Evolutionary conservation across 2,113 vertebrate genomes (phyloP).

Genomic region (Tachycineta bicolor): DNA sequence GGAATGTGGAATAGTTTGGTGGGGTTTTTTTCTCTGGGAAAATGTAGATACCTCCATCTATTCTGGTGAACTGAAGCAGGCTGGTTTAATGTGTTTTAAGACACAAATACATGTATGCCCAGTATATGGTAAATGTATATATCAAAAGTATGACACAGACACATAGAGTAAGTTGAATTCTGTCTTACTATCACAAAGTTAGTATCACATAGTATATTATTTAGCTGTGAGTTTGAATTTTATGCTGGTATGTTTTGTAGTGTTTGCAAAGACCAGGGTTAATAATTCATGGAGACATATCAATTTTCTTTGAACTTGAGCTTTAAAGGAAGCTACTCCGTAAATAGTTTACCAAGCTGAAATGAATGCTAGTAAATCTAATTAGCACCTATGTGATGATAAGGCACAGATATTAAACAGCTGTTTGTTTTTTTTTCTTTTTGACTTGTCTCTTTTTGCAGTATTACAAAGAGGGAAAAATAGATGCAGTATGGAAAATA

Average conservation of each 20-base stretch:
- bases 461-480: conserved; percentile 5
- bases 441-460: not conserved
- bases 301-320: conserved; percentile 47
- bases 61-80: not conserved
- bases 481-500: not conserved
- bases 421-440: not conserved
- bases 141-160: not conserved
- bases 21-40: not conserved
- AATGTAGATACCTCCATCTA: not conserved
- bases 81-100: not conserved
- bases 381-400: conserved; percentile 47
- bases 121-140: not conserved
- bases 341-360: conserved; percentile 32
- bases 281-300: conserved; percentile 9
- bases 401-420: conserved; percentile 20
- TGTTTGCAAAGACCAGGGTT: conserved; percentile 14
- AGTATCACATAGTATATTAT: not conserved
- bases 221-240: not conserved
- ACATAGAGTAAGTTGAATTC: not conserved
- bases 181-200: not conserved
- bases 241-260: not conserved
- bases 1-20: not conserved
- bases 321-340: conserved; percentile 42
- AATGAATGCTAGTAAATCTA: conserved; percentile 45
- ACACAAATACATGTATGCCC: not conserved